These are phyloP conservation scores for Tribolium castaneum DNA, from an alignment of 1,140 invertebrate species.

Conservation along the genomic window DNA sequence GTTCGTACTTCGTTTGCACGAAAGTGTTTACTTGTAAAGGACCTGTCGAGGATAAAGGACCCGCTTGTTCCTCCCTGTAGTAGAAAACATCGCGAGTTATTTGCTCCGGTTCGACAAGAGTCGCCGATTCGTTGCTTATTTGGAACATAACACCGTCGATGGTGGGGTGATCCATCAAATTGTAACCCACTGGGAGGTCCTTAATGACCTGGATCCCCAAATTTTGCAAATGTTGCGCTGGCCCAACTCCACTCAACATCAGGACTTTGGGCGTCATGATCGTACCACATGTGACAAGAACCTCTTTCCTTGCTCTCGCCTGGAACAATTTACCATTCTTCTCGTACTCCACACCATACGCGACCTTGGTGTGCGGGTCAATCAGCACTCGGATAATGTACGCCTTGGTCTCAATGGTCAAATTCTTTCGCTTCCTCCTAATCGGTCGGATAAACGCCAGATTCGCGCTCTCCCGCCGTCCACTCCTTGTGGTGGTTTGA, in stretches of 20 bases:
- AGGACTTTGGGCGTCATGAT: constrained; percentile 79
- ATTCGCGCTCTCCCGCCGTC: constrained; percentile 77
- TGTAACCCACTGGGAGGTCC: constrained; percentile 76
- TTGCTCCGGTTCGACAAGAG: constrained; percentile 65
- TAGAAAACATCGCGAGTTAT: constrained; percentile 67
- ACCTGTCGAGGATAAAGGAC: constrained; percentile 67
- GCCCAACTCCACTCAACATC: constrained; percentile 81
- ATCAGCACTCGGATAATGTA: constrained; percentile 80
- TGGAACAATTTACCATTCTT: constrained; percentile 64
- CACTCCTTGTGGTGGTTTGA: constrained; percentile 71
- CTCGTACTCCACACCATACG: constrained; percentile 76
- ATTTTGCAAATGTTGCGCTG: constrained; percentile 69
- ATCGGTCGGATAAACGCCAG: constrained; percentile 79
- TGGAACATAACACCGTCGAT: constrained; percentile 70
- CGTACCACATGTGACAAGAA: constrained; percentile 78
- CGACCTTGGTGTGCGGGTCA: constrained; percentile 74
- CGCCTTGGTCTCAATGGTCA: constrained; percentile 76
- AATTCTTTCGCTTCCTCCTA: constrained; percentile 74
- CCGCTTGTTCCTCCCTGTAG: constrained; percentile 64
- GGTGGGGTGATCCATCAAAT: constrained; percentile 81
- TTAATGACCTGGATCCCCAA: constrained; percentile 71
- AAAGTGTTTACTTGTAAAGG: constrained; percentile 67
- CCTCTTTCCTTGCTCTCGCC: constrained; percentile 73
- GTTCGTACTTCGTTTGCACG: constrained; percentile 66
- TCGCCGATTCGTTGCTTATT: constrained; percentile 68